Conservation (phyloP, 35 echinoderm and acorn worm species). For the Hemicentrotus pulcherrimus region DNA sequence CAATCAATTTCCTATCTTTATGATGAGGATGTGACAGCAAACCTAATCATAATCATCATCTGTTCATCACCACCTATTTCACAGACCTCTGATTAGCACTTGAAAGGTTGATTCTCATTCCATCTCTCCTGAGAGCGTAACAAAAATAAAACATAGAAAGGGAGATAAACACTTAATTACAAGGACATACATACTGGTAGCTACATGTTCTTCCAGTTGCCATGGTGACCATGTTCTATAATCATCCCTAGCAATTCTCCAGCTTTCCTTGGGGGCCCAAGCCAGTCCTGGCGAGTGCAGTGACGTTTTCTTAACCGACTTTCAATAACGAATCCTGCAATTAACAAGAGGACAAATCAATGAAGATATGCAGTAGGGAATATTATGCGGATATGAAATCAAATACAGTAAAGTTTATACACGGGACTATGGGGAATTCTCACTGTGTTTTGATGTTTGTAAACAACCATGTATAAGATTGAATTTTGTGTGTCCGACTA, state of each 20-base stretch:
- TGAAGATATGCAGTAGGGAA: slow-evolving; percentile 11
- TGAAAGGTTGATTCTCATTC: background rate
- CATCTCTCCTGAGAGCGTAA: background rate
- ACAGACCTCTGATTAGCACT: background rate
- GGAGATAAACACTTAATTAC: background rate
- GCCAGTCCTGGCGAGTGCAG: background rate
- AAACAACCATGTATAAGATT: background rate
- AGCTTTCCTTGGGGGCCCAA: background rate
- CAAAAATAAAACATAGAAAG: background rate
- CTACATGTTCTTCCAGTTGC: background rate
- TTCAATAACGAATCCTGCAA: background rate
- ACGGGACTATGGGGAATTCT: background rate
- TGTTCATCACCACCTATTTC: background rate
- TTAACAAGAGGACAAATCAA: background rate
- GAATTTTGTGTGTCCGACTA: background rate
- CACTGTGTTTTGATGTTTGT: background rate
- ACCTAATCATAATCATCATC: background rate
- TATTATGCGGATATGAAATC: background rate
- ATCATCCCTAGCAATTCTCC: background rate
- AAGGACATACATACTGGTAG: background rate
- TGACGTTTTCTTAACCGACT: background rate
- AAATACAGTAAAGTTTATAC: slow-evolving; percentile 5
- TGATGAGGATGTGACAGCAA: too few species aligned
- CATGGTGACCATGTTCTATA: slow-evolving; percentile 1
- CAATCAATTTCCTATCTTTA: too few species aligned